Conservation (phyloP, 2,888 invertebrate species). For the Luperina testacea region DNA sequence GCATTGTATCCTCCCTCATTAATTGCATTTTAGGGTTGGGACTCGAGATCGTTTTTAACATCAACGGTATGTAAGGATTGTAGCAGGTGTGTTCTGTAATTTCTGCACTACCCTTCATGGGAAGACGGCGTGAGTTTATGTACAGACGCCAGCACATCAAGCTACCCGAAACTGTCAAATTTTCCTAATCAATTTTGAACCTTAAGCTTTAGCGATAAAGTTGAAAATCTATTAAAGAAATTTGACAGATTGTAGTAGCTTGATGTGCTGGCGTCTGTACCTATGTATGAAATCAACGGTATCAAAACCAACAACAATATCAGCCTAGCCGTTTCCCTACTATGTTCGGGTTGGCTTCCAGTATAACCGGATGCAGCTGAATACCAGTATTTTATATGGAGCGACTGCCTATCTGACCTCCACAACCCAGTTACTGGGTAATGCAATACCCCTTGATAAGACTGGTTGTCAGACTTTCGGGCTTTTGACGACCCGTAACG, state of each 20-base stretch:
- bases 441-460: not conserved
- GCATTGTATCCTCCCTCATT: constrained; percentile 41
- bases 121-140: not conserved
- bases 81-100: not conserved
- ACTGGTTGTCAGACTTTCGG: not conserved
- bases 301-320: not conserved
- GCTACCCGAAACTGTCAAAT: no score
- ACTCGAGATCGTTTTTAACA: constrained; percentile 30
- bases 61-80: not conserved
- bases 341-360: not conserved
- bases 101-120: not conserved
- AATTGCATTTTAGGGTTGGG: constrained; percentile 56
- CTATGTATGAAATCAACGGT: not conserved
- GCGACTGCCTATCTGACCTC: not conserved
- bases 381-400: not conserved
- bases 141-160: no score
- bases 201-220: no score
- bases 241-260: no score
- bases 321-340: not conserved
- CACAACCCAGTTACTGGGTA: not conserved
- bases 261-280: no score
- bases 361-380: not conserved
- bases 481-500: not conserved
- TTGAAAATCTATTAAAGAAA: no score
- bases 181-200: no score